Evolutionary conservation across 1,140 invertebrate species (phyloP).

Genomic region (Octopus sinensis): DNA sequence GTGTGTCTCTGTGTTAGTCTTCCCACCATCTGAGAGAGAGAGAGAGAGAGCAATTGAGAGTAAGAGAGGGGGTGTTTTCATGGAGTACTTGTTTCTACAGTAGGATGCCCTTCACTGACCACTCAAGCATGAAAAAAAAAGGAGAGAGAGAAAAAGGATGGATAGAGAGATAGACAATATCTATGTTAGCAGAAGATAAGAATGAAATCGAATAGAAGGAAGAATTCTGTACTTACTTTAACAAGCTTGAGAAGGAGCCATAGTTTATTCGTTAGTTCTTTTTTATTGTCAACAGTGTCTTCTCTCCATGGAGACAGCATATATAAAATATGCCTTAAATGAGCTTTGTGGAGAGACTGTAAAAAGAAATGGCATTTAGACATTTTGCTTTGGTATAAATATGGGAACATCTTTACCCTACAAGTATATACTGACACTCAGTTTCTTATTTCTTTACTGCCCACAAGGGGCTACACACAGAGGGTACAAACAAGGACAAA

Average conservation of each 20-base stretch:
- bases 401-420: no score
- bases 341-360: constrained; percentile 45
- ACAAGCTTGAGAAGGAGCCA: constrained; percentile 35
- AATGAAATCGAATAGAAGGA: neutral
- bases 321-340: constrained; percentile 41
- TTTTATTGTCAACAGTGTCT: constrained; percentile 25
- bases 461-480: no score
- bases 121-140: neutral
- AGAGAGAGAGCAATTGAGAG: no score
- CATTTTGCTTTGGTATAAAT: no score
- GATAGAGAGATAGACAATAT: neutral
- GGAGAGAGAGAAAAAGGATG: neutral
- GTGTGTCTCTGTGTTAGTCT: no score
- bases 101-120: no score
- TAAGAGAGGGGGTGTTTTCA: no score
- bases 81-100: no score
- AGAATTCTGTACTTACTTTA: constrained; percentile 25
- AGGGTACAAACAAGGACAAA: no score
- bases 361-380: neutral
- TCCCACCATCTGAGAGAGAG: no score
- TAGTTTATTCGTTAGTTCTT: constrained; percentile 34
- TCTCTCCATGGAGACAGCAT: constrained; percentile 48
- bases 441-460: no score
- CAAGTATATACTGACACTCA: no score
- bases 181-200: neutral